These are phyloP conservation scores for Heliconius hewitsoni DNA, from an alignment of 1,140 invertebrate species.

Conservation along the genomic window DNA sequence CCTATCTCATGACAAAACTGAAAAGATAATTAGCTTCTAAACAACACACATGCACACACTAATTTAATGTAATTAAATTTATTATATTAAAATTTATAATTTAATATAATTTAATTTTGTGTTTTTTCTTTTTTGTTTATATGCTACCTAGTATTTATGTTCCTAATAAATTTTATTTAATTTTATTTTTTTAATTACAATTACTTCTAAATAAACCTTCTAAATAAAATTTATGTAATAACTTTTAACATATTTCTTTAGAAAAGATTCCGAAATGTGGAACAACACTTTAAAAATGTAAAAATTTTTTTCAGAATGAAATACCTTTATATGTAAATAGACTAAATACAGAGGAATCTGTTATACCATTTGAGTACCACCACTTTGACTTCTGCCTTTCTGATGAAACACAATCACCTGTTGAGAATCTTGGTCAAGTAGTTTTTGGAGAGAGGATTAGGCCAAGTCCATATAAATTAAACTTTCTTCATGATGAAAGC, in stretches of 20 bases:
- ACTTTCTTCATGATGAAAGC: slow-evolving; percentile 87
- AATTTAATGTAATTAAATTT: too few species aligned
- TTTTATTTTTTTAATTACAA: too few species aligned
- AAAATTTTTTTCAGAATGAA: slow-evolving; percentile 85
- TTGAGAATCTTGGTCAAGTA: slow-evolving; percentile 98
- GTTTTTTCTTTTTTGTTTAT: too few species aligned
- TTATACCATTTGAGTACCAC: slow-evolving; percentile 98
- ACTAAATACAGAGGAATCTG: slow-evolving; percentile 96
- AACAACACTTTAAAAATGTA: background rate
- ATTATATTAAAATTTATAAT: too few species aligned
- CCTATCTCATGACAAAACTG: too few species aligned
- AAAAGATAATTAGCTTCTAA: too few species aligned
- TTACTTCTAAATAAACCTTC: background rate
- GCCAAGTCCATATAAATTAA: slow-evolving; percentile 93
- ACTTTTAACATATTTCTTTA: too few species aligned
- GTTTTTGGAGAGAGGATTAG: slow-evolving; percentile 98
- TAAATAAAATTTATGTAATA: background rate
- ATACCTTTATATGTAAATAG: slow-evolving; percentile 96
- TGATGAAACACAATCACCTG: slow-evolving; percentile 90
- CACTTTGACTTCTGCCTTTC: slow-evolving; percentile 97
- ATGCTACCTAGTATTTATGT: too few species aligned
- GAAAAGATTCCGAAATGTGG: too few species aligned
- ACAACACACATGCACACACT: too few species aligned
- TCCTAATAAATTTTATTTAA: too few species aligned
- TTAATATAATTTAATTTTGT: too few species aligned